Base-by-base conservation (phyloP, 2,113 vertebrate species). In the Columba livia region DNA sequence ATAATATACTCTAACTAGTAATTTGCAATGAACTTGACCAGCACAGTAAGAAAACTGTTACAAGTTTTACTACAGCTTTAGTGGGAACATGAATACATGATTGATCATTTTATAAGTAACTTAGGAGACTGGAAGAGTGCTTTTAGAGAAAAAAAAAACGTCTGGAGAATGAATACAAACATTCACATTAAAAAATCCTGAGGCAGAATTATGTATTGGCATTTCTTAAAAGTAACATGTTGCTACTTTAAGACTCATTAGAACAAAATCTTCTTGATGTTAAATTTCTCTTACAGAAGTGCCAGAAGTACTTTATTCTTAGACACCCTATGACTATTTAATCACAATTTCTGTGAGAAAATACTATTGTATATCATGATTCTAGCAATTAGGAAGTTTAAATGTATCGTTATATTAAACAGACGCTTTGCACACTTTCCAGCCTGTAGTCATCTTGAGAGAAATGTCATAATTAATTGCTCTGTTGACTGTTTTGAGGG, bases 351-450 rank as follows among this genome's bases (percentile, higher is more conserved):
- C 74, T 62, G 16, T 62, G 96, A 84, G 93, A 50, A 66, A 77
- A 94, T 29, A 85, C 79, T 95, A 70, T 64, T 31, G 88, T 96
- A 95, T 87, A 95, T 94, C 93, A 96, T 93, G 90, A 94, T 93
- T 64, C 58, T 85, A 89, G 93, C 60, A 66, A 72, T 61, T 83
- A 77, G 81, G 81, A 84, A 95, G 93, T 85, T 81, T 89, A 78
- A 84, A 77, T 88, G 25, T 56, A 32, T 44, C 36, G 1, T 79
- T 85, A 92, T 71, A 53, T 72, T 79, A 90, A 91, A 91, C 47
- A 77, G 86, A 70, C 12, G 0, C 85, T 93, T 94, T 89, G 85
- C 70, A 64, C 65, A 31, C 50, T 86, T 71, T 86, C 96, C 25
- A 69, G 18, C 47, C 57, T 90, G 78, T 75, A 75, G 93, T 91